phyloP scores from a whole-genome alignment of 2,888 invertebrate species.

The Lithophane socia region DNA sequence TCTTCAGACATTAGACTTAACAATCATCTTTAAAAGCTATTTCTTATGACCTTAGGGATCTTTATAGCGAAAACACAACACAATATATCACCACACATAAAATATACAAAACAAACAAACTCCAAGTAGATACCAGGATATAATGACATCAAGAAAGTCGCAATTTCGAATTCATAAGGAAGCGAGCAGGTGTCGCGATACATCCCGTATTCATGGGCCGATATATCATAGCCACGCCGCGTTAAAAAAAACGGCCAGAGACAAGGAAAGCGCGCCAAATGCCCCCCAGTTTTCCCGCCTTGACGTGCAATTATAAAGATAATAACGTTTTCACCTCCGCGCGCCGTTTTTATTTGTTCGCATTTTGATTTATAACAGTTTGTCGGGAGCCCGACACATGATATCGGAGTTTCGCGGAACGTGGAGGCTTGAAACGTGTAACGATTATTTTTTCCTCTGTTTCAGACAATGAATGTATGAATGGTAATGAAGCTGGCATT shows the following conservation, averaged over 20 bases:
- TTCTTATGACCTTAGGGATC: slow-evolving; percentile 26
- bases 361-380: slow-evolving; percentile 88
- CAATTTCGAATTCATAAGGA: slow-evolving; percentile 88
- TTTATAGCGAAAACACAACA: slow-evolving; percentile 55
- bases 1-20: background rate
- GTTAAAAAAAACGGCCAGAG: slow-evolving; percentile 77
- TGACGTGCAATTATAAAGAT: slow-evolving; percentile 91
- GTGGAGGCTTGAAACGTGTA: slow-evolving; percentile 59
- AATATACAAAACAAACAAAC: slow-evolving; percentile 62
- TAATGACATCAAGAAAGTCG: slow-evolving; percentile 82
- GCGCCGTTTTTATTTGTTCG: slow-evolving; percentile 87
- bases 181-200: slow-evolving; percentile 86
- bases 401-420: slow-evolving; percentile 65
- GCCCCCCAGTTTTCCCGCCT: slow-evolving; percentile 81
- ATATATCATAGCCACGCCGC: slow-evolving; percentile 85
- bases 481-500: slow-evolving; percentile 58
- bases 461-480: slow-evolving; percentile 57
- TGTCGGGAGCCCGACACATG: slow-evolving; percentile 73
- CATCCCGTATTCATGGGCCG: slow-evolving; percentile 89
- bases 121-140: slow-evolving; percentile 71
- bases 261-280: slow-evolving; percentile 76
- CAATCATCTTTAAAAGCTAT: slow-evolving; percentile 23
- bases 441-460: slow-evolving; percentile 62
- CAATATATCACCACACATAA: slow-evolving; percentile 59
- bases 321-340: slow-evolving; percentile 89